Percentiles rank a stretch among this genome's conserved stretches.
Conservation (phyloP, 92 coral and sea anemone genomes). For the Epizoanthus ramosus region DNA sequence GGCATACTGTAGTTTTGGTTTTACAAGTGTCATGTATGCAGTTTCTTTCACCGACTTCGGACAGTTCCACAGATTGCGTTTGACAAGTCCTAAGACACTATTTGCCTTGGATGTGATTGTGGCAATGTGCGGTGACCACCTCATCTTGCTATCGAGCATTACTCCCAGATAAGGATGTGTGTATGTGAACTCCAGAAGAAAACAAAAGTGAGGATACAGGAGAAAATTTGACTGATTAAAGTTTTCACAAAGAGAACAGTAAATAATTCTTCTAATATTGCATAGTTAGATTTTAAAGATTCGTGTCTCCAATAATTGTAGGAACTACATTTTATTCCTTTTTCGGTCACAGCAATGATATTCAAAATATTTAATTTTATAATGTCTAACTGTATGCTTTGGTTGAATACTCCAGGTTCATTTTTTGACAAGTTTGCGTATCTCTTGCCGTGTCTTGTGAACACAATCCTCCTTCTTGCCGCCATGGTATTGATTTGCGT, state of each 20-base stretch:
- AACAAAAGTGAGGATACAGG: neutral
- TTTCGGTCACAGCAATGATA: neutral
- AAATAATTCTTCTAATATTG: too few species aligned
- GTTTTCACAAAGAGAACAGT: neutral
- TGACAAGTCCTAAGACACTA: too few species aligned
- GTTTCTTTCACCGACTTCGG: too few species aligned
- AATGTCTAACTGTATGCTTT: neutral
- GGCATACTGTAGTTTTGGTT: too few species aligned
- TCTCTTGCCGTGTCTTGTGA: constrained; percentile 79
- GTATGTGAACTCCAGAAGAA: neutral
- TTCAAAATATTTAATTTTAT: neutral
- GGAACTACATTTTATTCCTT: neutral
- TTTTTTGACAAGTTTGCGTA: constrained; percentile 74
- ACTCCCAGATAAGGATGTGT: too few species aligned
- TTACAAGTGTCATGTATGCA: too few species aligned
- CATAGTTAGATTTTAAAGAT: too few species aligned
- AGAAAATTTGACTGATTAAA: neutral
- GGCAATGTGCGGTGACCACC: too few species aligned
- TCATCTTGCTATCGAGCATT: too few species aligned
- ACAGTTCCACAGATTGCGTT: too few species aligned
- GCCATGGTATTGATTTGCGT: constrained; percentile 57
- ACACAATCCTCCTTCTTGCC: constrained; percentile 50
- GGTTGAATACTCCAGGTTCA: constrained; percentile 59
- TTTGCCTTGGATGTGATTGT: too few species aligned
- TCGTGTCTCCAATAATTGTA: too few species aligned